Percentiles rank a stretch among this genome's conserved stretches.
phyloP scores from a whole-genome alignment of 2,113 vertebrate species.

The Actinemys pallida region DNA sequence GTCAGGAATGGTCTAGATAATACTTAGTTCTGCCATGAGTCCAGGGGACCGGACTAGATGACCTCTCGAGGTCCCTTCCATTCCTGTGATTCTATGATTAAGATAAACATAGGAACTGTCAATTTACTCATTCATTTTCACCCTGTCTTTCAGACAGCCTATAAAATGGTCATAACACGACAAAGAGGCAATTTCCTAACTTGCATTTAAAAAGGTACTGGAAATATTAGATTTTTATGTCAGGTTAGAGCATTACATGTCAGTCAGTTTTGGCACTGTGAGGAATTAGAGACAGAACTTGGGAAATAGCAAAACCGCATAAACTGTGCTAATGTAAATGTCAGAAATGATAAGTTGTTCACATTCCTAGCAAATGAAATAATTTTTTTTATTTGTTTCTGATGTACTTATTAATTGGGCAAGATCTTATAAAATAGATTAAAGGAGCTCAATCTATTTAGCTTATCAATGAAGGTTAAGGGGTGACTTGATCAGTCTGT shows the following conservation, averaged over 20 bases:
- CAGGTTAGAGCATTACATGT: not conserved
- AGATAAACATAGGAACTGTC: not conserved
- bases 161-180: not conserved
- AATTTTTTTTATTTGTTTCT: not conserved
- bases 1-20: too few relatives aligned
- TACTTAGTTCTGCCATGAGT: too few relatives aligned
- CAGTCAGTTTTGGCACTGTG: not conserved
- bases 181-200: not conserved
- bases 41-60: too few relatives aligned
- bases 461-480: not conserved
- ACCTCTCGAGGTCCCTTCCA: too few relatives aligned
- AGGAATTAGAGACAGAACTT: not conserved
- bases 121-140: not conserved
- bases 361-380: not conserved
- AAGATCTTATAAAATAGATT: not conserved
- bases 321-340: not conserved
- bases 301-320: not conserved
- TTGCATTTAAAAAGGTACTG: not conserved
- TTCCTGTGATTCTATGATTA: not conserved
- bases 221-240: not conserved
- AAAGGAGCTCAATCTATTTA: not conserved
- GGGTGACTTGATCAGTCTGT: not conserved
- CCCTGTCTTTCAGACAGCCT: not conserved
- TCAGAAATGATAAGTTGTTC: not conserved
- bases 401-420: not conserved